These are phyloP conservation scores for Cygnus olor DNA, from an alignment of 2,797 vertebrate species.

Conservation along the genomic window DNA sequence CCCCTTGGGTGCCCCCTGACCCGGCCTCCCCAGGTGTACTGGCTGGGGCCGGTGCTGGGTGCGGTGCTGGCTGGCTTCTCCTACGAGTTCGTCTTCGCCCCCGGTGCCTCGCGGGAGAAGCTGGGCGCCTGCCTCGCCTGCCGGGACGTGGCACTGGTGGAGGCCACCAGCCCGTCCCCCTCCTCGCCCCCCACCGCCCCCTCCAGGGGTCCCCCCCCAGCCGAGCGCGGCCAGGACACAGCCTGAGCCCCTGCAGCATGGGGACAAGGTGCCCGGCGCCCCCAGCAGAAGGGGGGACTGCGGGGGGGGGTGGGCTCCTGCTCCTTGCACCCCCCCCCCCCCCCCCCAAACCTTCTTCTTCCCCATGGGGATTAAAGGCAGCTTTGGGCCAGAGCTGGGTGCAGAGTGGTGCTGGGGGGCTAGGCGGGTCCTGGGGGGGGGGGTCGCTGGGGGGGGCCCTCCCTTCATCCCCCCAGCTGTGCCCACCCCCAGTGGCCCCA, in stretches of 20 bases:
- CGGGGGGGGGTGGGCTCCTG: neutral
- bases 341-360: neutral
- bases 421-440: fast-evolving
- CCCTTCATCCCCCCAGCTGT: fast-evolving
- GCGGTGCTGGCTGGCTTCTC: constrained; percentile 81
- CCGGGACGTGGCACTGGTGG: constrained; percentile 85
- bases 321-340: neutral
- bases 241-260: neutral
- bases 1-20: neutral
- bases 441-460: neutral
- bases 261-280: neutral
- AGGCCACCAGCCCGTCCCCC: constrained; percentile 81
- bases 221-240: neutral
- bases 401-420: neutral
- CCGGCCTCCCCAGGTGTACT: constrained; percentile 80
- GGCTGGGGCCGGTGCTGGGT: constrained; percentile 84
- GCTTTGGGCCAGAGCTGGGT: neutral
- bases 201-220: neutral
- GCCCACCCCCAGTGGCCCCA: neutral
- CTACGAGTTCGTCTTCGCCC: constrained; percentile 85
- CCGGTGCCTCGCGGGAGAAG: constrained; percentile 84
- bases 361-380: neutral
- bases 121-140: constrained; percentile 85
- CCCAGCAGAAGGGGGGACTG: neutral
- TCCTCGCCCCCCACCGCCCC: constrained; percentile 67